These are phyloP conservation scores for Trypoxylus dichotomus DNA, from an alignment of 1,140 invertebrate species.

Conservation along the genomic window DNA sequence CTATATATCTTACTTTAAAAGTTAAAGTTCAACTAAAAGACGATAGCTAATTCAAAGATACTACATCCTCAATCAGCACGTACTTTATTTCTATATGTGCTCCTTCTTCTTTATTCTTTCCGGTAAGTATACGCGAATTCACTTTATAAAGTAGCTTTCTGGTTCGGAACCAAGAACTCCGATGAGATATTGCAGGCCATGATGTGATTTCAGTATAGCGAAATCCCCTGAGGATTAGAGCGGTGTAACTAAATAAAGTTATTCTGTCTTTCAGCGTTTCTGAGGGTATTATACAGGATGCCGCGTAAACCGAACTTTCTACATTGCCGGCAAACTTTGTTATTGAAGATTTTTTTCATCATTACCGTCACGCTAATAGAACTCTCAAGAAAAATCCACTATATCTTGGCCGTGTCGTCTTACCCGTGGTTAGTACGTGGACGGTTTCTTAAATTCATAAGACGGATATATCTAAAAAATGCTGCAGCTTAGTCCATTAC, in stretches of 20 bases:
- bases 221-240: slow-evolving; percentile 21
- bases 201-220: slow-evolving; percentile 25
- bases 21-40: background rate
- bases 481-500: background rate
- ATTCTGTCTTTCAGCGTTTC: slow-evolving; percentile 28
- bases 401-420: background rate
- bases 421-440: background rate
- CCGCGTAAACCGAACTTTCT: slow-evolving; percentile 23
- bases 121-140: slow-evolving; percentile 6
- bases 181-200: slow-evolving; percentile 16
- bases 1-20: no score
- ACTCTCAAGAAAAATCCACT: slow-evolving; percentile 16
- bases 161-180: slow-evolving; percentile 16
- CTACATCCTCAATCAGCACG: slow-evolving; percentile 1
- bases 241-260: slow-evolving; percentile 26
- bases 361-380: slow-evolving; percentile 6
- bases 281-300: slow-evolving; percentile 26
- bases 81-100: slow-evolving; percentile 8
- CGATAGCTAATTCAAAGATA: background rate
- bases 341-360: slow-evolving; percentile 27
- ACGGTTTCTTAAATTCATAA: background rate
- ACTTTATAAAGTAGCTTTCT: slow-evolving; percentile 24
- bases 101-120: background rate
- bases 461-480: background rate
- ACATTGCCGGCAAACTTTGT: slow-evolving; percentile 25